phyloP scores from a whole-genome alignment of 2,888 invertebrate genomes.

The Conops quadrifasciatus region DNA sequence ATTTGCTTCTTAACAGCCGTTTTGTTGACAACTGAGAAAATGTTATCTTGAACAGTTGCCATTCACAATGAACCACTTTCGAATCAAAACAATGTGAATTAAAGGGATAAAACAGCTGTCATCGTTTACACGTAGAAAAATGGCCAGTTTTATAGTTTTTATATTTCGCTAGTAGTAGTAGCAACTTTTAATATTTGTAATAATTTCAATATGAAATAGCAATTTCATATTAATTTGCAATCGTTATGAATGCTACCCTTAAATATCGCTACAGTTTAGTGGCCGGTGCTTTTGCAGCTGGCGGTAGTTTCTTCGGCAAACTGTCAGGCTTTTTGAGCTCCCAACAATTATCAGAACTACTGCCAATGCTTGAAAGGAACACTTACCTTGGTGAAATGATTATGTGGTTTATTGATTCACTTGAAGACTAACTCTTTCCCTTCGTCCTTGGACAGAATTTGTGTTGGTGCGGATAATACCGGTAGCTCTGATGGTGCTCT shows the following conservation, averaged over 20 bases:
- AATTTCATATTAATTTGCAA: no score
- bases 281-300: slow-evolving; percentile 69
- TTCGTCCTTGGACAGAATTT: slow-evolving; percentile 44
- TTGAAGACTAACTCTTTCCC: not conserved
- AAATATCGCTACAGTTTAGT: slow-evolving; percentile 56
- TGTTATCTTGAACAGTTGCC: no score
- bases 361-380: not conserved
- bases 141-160: not conserved
- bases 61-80: not conserved
- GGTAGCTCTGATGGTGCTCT: slow-evolving; percentile 67
- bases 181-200: not conserved
- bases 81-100: no score
- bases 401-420: not conserved
- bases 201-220: no score
- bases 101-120: not conserved
- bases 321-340: slow-evolving; percentile 60
- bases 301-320: slow-evolving; percentile 71
- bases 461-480: slow-evolving; percentile 60
- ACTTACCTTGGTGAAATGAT: not conserved
- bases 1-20: not conserved
- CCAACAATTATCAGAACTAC: slow-evolving; percentile 13
- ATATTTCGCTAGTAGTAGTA: not conserved
- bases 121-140: no score
- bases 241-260: slow-evolving; percentile 39
- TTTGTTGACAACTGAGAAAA: not conserved